Evolutionary conservation across 2,113 vertebrate species (phyloP).

Genomic region (Phalacrocorax carbo): DNA sequence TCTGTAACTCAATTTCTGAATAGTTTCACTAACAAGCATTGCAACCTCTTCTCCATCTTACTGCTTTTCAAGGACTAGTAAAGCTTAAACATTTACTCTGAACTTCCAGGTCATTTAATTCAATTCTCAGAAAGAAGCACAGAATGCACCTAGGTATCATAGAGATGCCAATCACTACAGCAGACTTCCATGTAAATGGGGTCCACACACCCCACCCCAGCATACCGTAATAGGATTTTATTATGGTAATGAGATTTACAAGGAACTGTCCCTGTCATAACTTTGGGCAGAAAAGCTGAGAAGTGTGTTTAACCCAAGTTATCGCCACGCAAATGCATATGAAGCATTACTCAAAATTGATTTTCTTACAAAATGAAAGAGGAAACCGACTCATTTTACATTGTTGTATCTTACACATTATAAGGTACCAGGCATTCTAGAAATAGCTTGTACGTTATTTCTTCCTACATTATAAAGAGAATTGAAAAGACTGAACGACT

Average conservation of each 20-base stretch:
- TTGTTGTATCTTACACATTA: neutral
- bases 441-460: neutral
- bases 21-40: neutral
- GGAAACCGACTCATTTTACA: neutral
- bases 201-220: neutral
- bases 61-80: conserved; percentile 24
- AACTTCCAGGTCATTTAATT: conserved; percentile 30
- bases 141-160: neutral
- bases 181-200: neutral
- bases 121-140: neutral
- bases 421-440: neutral
- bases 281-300: neutral
- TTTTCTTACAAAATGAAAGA: neutral
- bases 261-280: neutral
- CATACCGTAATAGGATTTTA: neutral
- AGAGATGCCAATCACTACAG: conserved; percentile 1
- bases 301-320: neutral
- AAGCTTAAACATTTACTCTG: conserved; percentile 15
- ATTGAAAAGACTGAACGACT: neutral
- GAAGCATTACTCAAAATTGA: conserved; percentile 10
- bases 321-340: neutral
- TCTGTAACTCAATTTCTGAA: conserved; percentile 10
- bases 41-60: neutral
- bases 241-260: neutral
- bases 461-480: neutral